These are phyloP conservation scores for Cebus imitator DNA, from an alignment of 2,113 vertebrate species.

Conservation along the genomic window DNA sequence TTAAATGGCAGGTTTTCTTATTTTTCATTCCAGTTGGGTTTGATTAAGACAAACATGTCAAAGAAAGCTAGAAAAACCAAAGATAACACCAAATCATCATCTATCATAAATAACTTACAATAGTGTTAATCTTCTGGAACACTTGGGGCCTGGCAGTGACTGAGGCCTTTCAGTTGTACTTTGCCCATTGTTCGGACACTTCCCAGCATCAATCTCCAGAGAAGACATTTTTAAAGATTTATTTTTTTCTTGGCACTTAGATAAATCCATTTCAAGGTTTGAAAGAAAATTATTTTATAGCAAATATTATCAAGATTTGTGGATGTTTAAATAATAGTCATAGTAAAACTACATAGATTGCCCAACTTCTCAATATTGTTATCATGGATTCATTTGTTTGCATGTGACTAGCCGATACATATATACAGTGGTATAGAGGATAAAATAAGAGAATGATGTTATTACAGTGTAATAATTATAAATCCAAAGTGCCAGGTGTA, in stretches of 20 bases:
- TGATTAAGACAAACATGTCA: constrained; percentile 46
- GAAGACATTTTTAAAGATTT: neutral
- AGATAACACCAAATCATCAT: neutral
- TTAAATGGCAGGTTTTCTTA: constrained; percentile 23
- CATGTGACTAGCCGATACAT: neutral
- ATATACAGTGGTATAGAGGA: neutral
- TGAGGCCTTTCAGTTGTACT: neutral
- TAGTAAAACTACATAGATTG: neutral
- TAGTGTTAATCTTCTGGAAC: neutral
- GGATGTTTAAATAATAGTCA: neutral
- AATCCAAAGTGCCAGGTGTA: neutral
- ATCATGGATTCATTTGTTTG: neutral
- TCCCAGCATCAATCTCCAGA: neutral
- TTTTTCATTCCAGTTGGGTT: constrained; percentile 33
- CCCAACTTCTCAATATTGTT: neutral
- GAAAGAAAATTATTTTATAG: neutral
- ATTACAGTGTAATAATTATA: neutral
- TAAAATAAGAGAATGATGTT: neutral
- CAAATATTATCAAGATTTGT: neutral
- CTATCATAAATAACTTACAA: neutral
- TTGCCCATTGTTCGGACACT: neutral
- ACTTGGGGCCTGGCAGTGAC: neutral
- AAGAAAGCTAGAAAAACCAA: constrained; percentile 40
- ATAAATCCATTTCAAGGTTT: neutral
- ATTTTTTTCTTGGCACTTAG: constrained; percentile 4